Evolutionary conservation across 2,113 vertebrate species (phyloP), one percentile per base, ranked within the genome.

Genomic region (Orcinus orca): DNA sequence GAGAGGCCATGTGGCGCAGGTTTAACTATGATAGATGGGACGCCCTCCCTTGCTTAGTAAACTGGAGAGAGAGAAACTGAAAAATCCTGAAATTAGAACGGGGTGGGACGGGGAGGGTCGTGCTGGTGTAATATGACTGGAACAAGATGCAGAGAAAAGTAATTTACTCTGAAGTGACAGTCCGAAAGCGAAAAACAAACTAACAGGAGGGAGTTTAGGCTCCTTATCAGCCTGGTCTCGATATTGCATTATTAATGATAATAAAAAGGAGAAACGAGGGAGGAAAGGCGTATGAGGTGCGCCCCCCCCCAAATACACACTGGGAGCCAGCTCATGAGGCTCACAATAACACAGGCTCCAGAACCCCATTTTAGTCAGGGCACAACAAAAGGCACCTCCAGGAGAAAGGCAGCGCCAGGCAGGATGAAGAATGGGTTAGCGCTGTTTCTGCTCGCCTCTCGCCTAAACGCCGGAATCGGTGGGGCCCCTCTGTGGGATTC

Each of bases 1-100:
- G 80, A 90, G 97, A 93, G 97, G 96, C 93, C 55, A 38, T 90
- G 90, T 86, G 82, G 96, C 0, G 0, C 95, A 97, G 98, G 98
- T 93, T 98, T 98, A 98, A 98, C 98, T 96, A 96, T 99, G 99
- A 99, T 98, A 96, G 98, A 99, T 99, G 99, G 98, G 98, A 92
- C 80, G 81, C 94, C 97, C 89, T 85, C 96, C 97, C 96, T 96
- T 84, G 98, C 97, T 98, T 87, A 55, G 97, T 50, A 97, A 98
- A 98, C 98, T 94, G 98, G 98, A 97, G 92, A 94, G 98, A 98
- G 98, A 95, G 98, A 97, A 98, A 97, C 97, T 94, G 98, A 98
- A 98, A 96, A 98, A 98, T 80, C 97, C 98, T 97, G 98, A 96
- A 98, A 97, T 94, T 50, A 96, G 97, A 98, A 93, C 33, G 21